Conservation (phyloP, 2,888 invertebrate species). For the Palloptera scutellata region DNA sequence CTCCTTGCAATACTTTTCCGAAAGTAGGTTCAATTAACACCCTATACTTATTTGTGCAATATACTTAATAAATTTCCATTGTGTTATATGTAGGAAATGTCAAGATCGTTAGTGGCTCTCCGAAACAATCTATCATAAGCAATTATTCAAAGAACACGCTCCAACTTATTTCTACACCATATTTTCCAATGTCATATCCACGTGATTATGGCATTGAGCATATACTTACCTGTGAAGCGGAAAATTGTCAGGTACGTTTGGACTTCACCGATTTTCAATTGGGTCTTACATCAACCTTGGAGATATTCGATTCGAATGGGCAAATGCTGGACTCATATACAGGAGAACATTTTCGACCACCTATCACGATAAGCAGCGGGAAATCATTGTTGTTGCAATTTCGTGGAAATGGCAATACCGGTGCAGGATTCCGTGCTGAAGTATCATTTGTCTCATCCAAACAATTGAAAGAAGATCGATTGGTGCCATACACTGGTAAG, state of each 20-base stretch:
- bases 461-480: slow-evolving; percentile 57
- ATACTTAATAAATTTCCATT: slow-evolving; percentile 10
- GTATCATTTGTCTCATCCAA: slow-evolving; percentile 64
- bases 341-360: slow-evolving; percentile 74
- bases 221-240: slow-evolving; percentile 69
- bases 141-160: slow-evolving; percentile 61
- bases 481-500: slow-evolving; percentile 61
- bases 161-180: slow-evolving; percentile 71
- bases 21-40: slow-evolving; percentile 65
- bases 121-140: slow-evolving; percentile 57
- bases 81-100: slow-evolving; percentile 67
- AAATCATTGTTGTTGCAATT: slow-evolving; percentile 72
- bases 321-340: slow-evolving; percentile 72
- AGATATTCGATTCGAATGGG: slow-evolving; percentile 75
- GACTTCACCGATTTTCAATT: slow-evolving; percentile 76
- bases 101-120: slow-evolving; percentile 65
- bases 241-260: slow-evolving; percentile 70
- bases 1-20: slow-evolving; percentile 71
- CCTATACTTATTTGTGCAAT: not conserved
- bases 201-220: slow-evolving; percentile 74
- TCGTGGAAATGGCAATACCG: slow-evolving; percentile 75
- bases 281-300: slow-evolving; percentile 72
- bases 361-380: slow-evolving; percentile 72
- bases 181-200: slow-evolving; percentile 74
- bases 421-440: slow-evolving; percentile 72